These are phyloP conservation scores for Protosalanx chinensis DNA, from an alignment of 2,797 vertebrate genomes.

Conservation along the genomic window DNA sequence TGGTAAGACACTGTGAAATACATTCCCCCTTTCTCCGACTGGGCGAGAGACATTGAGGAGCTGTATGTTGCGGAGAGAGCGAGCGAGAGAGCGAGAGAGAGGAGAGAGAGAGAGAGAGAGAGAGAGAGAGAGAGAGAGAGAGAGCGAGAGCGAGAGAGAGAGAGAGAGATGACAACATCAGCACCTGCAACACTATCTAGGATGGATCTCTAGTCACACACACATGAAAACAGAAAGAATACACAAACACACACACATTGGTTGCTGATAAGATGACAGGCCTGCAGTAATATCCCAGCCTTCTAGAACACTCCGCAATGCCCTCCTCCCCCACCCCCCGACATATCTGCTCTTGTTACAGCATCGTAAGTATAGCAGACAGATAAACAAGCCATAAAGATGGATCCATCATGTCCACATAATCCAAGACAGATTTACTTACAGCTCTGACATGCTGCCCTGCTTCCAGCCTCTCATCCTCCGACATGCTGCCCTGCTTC, in stretches of 20 bases:
- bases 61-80: conserved; percentile 31
- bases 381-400: conserved; percentile 65
- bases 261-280: background rate
- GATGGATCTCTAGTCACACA: conserved; percentile 13
- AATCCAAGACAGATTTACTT: conserved; percentile 44
- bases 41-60: conserved; percentile 1
- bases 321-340: conserved; percentile 17
- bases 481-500: too few species aligned
- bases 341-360: conserved; percentile 36
- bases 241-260: conserved; percentile 1
- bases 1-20: conserved; percentile 51
- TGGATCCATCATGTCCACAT: conserved; percentile 68
- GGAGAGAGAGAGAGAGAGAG: conserved; percentile 25
- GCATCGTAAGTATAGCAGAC: conserved; percentile 64
- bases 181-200: conserved; percentile 17
- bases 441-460: conserved; percentile 38
- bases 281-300: conserved; percentile 3
- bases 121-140: conserved; percentile 15
- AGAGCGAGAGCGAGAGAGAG: conserved; percentile 26
- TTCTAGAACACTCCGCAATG: background rate
- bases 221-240: background rate
- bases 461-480: too few species aligned
- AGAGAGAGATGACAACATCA: conserved; percentile 27
- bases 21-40: conserved; percentile 17
- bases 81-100: conserved; percentile 21